Conservation (phyloP, 2,797 vertebrate species). For the Pantherophis vulpinus region DNA sequence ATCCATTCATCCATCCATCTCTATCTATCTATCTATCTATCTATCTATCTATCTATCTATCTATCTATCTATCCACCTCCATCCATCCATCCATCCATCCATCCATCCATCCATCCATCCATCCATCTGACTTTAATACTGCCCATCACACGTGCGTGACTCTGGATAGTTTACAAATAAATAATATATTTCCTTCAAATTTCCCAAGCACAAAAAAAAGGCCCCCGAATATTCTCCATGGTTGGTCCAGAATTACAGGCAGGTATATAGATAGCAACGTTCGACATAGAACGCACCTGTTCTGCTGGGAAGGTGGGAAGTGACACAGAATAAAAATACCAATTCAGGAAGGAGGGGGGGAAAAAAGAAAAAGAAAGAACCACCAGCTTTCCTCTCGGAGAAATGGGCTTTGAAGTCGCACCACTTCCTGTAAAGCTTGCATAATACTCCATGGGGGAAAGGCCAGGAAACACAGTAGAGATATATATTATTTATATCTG, state of each 20-base stretch:
- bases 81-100: not conserved
- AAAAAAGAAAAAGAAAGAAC: not conserved
- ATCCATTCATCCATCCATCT: too few relatives aligned
- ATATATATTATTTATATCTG: not conserved
- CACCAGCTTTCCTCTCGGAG: not conserved
- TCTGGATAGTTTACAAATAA: not conserved
- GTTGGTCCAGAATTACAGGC: not conserved
- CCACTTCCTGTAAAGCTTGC: constrained; percentile 44
- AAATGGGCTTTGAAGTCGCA: not conserved
- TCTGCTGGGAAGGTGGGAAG: not conserved
- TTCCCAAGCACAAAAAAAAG: not conserved
- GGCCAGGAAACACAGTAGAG: constrained; percentile 16
- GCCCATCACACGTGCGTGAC: not conserved
- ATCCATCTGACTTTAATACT: too few relatives aligned
- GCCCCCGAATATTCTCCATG: not conserved
- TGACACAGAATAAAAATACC: not conserved
- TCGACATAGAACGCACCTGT: not conserved
- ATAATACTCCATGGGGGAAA: constrained; percentile 25
- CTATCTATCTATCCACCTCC: too few relatives aligned
- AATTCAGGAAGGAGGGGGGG: not conserved
- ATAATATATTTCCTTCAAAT: not conserved
- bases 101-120: not conserved
- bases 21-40: too few relatives aligned
- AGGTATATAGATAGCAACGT: not conserved
- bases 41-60: too few relatives aligned